These are phyloP conservation scores for Cosmia trapezina DNA, from an alignment of 2,888 invertebrate genomes.

Conservation along the genomic window DNA sequence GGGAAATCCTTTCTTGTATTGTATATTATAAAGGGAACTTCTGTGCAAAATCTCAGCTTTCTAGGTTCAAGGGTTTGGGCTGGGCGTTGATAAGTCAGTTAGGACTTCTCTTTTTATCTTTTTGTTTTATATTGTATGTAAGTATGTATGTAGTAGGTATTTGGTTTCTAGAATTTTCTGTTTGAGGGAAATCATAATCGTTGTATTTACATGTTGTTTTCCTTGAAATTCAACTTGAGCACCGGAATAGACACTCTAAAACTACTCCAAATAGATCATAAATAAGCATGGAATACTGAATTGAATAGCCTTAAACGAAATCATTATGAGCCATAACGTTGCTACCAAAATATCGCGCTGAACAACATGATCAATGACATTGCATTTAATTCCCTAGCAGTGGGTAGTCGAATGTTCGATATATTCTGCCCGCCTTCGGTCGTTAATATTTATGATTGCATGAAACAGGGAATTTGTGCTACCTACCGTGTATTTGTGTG, in stretches of 20 bases:
- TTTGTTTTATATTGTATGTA: too few relatives aligned
- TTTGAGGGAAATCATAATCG: neutral
- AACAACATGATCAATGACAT: slow-evolving; percentile 47
- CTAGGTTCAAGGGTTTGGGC: too few relatives aligned
- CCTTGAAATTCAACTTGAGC: slow-evolving; percentile 25
- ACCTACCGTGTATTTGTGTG: slow-evolving; percentile 22
- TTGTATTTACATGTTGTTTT: slow-evolving; percentile 10
- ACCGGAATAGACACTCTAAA: slow-evolving; percentile 18
- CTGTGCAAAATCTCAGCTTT: too few relatives aligned
- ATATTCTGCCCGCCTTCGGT: slow-evolving; percentile 29
- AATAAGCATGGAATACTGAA: slow-evolving; percentile 30
- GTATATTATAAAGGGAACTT: too few relatives aligned
- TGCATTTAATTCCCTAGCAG: slow-evolving; percentile 38
- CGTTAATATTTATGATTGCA: slow-evolving; percentile 65
- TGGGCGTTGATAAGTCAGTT: too few relatives aligned
- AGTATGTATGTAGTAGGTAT: too few relatives aligned
- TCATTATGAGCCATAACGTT: slow-evolving; percentile 40
- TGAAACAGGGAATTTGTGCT: slow-evolving; percentile 44
- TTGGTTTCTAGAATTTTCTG: neutral
- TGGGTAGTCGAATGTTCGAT: slow-evolving; percentile 37
- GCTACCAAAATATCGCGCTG: slow-evolving; percentile 33
- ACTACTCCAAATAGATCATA: slow-evolving; percentile 22
- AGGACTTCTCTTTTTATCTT: too few relatives aligned
- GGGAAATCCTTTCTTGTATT: too few relatives aligned
- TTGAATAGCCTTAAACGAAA: slow-evolving; percentile 27